Percentiles rank a stretch among this genome's conserved stretches.
These are phyloP conservation scores for Erannis defoliaria DNA, from an alignment of 2,888 invertebrate species.

Conservation along the genomic window DNA sequence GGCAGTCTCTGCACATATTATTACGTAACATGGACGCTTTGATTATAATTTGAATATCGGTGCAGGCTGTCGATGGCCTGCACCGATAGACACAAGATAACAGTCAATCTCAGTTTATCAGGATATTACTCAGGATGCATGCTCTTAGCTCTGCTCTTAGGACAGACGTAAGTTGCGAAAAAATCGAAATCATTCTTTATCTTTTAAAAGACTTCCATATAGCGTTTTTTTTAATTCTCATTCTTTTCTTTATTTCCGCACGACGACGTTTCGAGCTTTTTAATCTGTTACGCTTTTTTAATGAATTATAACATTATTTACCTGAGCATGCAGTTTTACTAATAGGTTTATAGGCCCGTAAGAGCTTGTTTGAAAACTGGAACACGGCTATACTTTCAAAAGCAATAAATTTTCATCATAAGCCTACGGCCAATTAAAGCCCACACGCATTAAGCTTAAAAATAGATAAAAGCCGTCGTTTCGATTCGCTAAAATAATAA, in stretches of 20 bases:
- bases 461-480: slow-evolving; percentile 51
- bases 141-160: background rate
- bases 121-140: slow-evolving; percentile 51
- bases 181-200: background rate
- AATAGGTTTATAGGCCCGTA: slow-evolving; percentile 22
- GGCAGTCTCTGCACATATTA: slow-evolving; percentile 19
- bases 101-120: slow-evolving; percentile 68
- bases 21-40: slow-evolving; percentile 23
- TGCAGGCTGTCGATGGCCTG: slow-evolving; percentile 40
- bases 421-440: slow-evolving; percentile 52
- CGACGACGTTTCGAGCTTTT: background rate
- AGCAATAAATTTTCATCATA: slow-evolving; percentile 55
- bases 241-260: background rate
- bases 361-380: slow-evolving; percentile 46
- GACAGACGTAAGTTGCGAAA: background rate
- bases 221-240: background rate
- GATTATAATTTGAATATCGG: too few species aligned
- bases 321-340: slow-evolving; percentile 48
- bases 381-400: slow-evolving; percentile 60
- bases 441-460: slow-evolving; percentile 52
- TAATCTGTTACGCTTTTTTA: background rate
- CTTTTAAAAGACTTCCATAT: background rate
- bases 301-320: background rate
- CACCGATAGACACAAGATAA: slow-evolving; percentile 69
- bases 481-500: slow-evolving; percentile 45